Evolutionary conservation across 1,140 invertebrate genomes (phyloP), one percentile per base, ranked within the genome.

Genomic region (Ptiloglossa arizonensis): DNA sequence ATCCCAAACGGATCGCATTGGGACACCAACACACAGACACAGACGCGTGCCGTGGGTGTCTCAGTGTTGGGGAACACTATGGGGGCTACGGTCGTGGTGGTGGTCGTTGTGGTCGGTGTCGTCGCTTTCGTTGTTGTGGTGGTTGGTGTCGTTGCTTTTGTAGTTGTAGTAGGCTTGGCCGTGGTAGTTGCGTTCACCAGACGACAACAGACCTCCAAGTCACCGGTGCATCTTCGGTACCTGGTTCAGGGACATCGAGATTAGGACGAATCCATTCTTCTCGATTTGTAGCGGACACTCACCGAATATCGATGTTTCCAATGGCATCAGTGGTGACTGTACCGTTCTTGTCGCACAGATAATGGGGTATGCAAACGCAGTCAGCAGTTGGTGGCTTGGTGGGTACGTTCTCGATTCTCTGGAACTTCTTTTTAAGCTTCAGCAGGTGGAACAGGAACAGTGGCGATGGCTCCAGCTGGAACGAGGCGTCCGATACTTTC

Each of bases 361-460:
- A 95, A 80, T 93, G 95, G 6, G 93, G 93, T 0, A 94, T 93
- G 75, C 93, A 94, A 32, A 88, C 83, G 73, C 93, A 94, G 54
- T 82, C 69, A 2, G 64, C 17, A 0, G 76, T 41, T 3, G 75
- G 3, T 0, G 81, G 57, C 0, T 74, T 81, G 0, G 86, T 86
- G 5, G 69, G 24, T 15, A 89, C 77, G 41, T 68, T 85, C 9
- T 89, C 81, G 3, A 89, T 57, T 9, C 79, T 69, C 9, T 89
- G 80, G 52, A 85, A 63, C 4, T 86, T 84, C 0, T 83, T 57
- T 68, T 91, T 91, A 19, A 88, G 63, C 29, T 91, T 91, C 5
- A 90, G 68, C 5, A 90, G 24, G 63, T 87, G 79, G 5, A 90
- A 76, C 0, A 90, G 75, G 3, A 87, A 86, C 1, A 83, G 9